Percentiles rank a stretch among this genome's conserved stretches.
Conservation (phyloP, 2,113 vertebrate species). For the Lophura nycthemera region DNA sequence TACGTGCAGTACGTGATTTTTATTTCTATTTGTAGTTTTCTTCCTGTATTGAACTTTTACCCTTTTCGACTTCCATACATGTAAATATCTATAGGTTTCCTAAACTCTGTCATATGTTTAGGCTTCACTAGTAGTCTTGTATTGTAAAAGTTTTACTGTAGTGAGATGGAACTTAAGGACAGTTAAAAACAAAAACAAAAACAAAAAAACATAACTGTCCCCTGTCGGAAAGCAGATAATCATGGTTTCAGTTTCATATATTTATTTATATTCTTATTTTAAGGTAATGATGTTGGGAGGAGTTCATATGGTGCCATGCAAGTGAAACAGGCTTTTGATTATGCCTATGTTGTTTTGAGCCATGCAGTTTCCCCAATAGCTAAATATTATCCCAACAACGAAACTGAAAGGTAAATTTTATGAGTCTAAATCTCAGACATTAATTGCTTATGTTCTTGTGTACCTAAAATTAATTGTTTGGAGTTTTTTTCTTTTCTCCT, state of each 20-base stretch:
- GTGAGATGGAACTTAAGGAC: neutral
- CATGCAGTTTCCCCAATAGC: constrained; percentile 95
- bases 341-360: constrained; percentile 93
- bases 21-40: no score
- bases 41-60: neutral
- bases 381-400: constrained; percentile 95
- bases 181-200: neutral
- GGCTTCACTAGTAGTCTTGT: neutral
- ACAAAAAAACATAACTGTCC: neutral
- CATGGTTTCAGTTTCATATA: neutral
- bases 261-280: constrained; percentile 42
- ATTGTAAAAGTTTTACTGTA: neutral
- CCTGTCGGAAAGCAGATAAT: neutral
- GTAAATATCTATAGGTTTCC: neutral
- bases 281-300: constrained; percentile 96
- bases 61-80: neutral
- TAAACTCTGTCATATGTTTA: neutral
- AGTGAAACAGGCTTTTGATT: constrained; percentile 98
- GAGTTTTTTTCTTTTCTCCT: neutral
- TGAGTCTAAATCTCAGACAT: neutral
- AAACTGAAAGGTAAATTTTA: constrained; percentile 90
- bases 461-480: neutral
- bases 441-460: neutral
- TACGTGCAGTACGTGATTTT: neutral
- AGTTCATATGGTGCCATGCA: constrained; percentile 99